Conservation (phyloP, 2,797 vertebrate species). For the Synaphobranchus kaupii region DNA sequence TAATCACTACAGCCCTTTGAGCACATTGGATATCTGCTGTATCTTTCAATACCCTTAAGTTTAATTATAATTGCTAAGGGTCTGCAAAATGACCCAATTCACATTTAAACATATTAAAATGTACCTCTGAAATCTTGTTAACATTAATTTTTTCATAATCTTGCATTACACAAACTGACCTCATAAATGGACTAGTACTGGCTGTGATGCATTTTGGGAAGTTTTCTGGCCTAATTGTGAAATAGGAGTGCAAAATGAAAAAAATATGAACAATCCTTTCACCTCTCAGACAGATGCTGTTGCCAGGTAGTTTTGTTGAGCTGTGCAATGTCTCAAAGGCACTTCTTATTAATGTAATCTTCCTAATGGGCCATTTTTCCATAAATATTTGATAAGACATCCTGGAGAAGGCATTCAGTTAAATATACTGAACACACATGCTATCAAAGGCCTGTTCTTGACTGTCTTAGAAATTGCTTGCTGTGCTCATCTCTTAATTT, state of each 20-base stretch:
- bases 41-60: background rate
- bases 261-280: background rate
- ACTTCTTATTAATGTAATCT: background rate
- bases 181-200: background rate
- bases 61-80: background rate
- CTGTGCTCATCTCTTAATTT: too few relatives aligned
- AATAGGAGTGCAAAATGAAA: background rate
- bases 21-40: too few relatives aligned
- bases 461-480: background rate
- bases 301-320: background rate
- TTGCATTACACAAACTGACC: background rate
- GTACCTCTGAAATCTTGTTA: background rate
- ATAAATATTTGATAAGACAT: background rate
- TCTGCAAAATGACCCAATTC: background rate
- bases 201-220: background rate
- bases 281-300: background rate
- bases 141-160: background rate
- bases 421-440: background rate
- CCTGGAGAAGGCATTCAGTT: background rate
- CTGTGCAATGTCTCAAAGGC: background rate
- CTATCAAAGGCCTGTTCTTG: background rate
- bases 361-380: background rate
- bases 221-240: background rate
- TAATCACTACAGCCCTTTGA: too few relatives aligned
- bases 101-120: background rate